phyloP scores from a whole-genome alignment of 2,888 invertebrate genomes.

The Epiperipatus broadwayi region DNA sequence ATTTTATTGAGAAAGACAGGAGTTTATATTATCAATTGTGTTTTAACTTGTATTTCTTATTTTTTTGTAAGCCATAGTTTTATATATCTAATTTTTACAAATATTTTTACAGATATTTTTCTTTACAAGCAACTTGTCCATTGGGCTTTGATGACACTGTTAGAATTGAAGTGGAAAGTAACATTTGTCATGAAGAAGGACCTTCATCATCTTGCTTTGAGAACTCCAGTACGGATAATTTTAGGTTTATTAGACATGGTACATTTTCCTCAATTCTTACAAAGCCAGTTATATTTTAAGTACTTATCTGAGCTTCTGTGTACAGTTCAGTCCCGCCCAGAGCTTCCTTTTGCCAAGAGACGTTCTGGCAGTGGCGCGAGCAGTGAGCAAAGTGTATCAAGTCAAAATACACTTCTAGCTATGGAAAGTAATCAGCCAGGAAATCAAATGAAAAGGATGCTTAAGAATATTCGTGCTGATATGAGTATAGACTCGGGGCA shows the following conservation, averaged over 20 bases:
- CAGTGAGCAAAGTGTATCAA: slow-evolving; percentile 51
- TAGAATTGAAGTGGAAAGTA: slow-evolving; percentile 61
- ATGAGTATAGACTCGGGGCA: slow-evolving; percentile 64
- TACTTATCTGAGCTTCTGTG: slow-evolving; percentile 70
- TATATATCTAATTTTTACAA: slow-evolving; percentile 9
- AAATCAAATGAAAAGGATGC: background rate
- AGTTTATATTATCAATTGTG: no score
- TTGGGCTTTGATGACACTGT: slow-evolving; percentile 67
- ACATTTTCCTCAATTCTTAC: slow-evolving; percentile 56
- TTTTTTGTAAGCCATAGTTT: slow-evolving; percentile 4
- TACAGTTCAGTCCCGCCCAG: slow-evolving; percentile 32
- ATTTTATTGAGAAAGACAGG: no score
- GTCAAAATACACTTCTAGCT: slow-evolving; percentile 54
- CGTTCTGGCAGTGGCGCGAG: slow-evolving; percentile 29
- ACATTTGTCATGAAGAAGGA: slow-evolving; percentile 65
- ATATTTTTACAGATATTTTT: slow-evolving; percentile 47
- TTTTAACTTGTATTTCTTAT: background rate
- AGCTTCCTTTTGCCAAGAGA: slow-evolving; percentile 20
- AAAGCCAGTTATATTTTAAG: slow-evolving; percentile 66
- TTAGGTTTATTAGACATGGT: slow-evolving; percentile 51
- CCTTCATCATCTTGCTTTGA: slow-evolving; percentile 59
- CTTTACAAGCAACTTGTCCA: slow-evolving; percentile 70
- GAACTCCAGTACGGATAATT: slow-evolving; percentile 52
- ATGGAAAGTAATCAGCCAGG: slow-evolving; percentile 35
- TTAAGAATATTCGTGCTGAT: slow-evolving; percentile 21